Evolutionary conservation across 1,140 invertebrate genomes (phyloP).

Genomic region (Euura saliciscinereae): DNA sequence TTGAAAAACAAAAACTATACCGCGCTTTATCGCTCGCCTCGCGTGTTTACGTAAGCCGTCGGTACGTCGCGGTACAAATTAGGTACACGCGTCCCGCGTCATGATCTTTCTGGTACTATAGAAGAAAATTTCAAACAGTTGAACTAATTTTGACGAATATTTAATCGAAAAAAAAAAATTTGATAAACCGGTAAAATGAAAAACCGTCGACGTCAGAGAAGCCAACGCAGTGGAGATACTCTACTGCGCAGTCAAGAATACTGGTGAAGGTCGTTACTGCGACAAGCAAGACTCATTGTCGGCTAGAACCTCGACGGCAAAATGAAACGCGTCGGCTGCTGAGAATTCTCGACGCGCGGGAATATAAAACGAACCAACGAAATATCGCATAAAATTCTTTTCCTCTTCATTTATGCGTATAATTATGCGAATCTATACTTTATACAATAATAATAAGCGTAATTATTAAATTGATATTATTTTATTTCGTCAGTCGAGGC

Average conservation of each 20-base stretch:
- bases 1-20: no score
- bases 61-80: neutral
- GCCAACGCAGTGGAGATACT: neutral
- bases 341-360: no score
- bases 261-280: neutral
- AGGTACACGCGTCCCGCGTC: neutral
- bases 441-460: no score
- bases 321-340: no score
- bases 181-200: neutral
- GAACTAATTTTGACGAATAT: neutral
- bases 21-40: neutral
- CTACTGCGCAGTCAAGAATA: neutral
- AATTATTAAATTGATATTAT: no score
- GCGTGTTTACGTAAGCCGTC: conserved; percentile 3
- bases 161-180: neutral
- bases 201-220: neutral
- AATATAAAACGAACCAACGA: no score
- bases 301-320: neutral
- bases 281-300: neutral
- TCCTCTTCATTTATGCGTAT: no score
- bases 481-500: no score
- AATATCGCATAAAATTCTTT: no score
- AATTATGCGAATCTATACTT: no score
- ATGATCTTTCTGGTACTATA: no score
- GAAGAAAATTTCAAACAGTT: no score